A percentile compares a stretch with the other conserved stretches of the same genome.
These are phyloP conservation scores for Plebejus melissa DNA, from an alignment of 2,888 invertebrate genomes.

Conservation along the genomic window DNA sequence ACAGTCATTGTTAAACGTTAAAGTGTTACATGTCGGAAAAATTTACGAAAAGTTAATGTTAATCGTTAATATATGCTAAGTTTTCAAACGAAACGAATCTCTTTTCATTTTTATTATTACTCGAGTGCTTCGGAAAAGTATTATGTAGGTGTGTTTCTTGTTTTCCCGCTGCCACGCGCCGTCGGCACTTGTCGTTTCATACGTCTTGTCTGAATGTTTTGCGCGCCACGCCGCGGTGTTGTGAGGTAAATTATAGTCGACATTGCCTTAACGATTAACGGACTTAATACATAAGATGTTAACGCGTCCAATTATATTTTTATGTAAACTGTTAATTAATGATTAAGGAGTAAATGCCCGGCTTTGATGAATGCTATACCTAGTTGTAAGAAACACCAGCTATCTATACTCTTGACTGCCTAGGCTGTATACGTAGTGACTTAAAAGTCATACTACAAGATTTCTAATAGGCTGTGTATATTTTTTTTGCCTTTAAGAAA, in stretches of 20 bases:
- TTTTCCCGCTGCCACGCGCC: too few relatives aligned
- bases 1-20: too few relatives aligned
- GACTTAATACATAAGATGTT: neutral
- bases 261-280: neutral
- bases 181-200: neutral
- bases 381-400: too few relatives aligned
- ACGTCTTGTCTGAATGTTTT: neutral
- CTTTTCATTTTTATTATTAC: too few relatives aligned
- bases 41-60: neutral
- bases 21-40: neutral
- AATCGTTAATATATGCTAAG: neutral
- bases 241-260: neutral
- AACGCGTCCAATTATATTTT: neutral
- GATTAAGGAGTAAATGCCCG: neutral
- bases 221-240: neutral
- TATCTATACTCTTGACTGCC: too few relatives aligned
- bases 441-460: too few relatives aligned
- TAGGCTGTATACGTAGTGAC: too few relatives aligned
- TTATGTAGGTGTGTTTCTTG: too few relatives aligned
- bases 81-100: too few relatives aligned
- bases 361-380: neutral
- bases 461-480: too few relatives aligned
- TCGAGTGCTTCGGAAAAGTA: too few relatives aligned
- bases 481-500: too few relatives aligned
- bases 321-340: constrained; percentile 1